Evolutionary conservation across 2,888 invertebrate genomes (phyloP).

Genomic region (Ormia ochracea): DNA sequence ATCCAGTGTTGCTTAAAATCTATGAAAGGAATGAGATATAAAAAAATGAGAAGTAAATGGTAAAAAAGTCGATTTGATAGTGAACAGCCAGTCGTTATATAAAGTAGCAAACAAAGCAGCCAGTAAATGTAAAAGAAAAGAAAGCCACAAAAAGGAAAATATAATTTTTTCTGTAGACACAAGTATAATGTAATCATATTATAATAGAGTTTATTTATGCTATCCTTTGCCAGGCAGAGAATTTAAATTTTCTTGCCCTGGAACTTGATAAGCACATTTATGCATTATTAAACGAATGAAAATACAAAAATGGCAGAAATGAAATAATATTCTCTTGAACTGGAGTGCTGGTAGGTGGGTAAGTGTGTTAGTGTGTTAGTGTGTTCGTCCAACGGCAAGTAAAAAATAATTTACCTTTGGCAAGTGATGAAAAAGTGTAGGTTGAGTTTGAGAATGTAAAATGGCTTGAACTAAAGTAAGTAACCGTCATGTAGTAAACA

Average conservation of each 20-base stretch:
- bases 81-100: constrained; percentile 1
- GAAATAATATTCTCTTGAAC: neutral
- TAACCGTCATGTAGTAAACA: constrained; percentile 47
- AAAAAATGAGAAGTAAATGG: constrained; percentile 12
- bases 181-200: constrained; percentile 33
- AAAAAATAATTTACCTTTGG: constrained; percentile 46
- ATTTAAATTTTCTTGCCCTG: neutral
- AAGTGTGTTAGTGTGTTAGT: neutral
- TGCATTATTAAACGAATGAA: neutral
- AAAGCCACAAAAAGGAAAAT: constrained; percentile 8
- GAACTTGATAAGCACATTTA: neutral
- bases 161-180: neutral
- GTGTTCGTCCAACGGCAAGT: constrained; percentile 23
- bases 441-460: neutral
- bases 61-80: constrained; percentile 1
- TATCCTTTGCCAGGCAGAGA: neutral
- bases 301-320: neutral
- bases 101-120: neutral
- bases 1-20: constrained; percentile 48
- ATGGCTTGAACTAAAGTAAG: constrained; percentile 50
- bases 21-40: constrained; percentile 18
- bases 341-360: neutral
- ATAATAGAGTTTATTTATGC: constrained; percentile 14
- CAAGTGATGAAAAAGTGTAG: constrained; percentile 4
- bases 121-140: constrained; percentile 17